Base-by-base conservation (phyloP, 2,113 vertebrate species). In the Nanorana parkeri region DNA sequence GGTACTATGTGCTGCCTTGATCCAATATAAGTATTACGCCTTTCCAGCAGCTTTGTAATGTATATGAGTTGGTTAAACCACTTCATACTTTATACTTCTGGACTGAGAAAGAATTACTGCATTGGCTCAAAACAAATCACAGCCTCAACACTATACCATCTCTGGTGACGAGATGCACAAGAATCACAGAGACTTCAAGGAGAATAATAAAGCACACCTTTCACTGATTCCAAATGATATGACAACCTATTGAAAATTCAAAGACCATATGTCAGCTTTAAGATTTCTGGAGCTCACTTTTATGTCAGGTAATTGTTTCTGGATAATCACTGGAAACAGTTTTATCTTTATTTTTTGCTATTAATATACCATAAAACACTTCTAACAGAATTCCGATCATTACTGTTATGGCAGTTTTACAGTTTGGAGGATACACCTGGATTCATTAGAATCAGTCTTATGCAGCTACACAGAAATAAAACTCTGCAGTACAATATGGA, bases 141-240 rank as follows among this genome's bases (percentile, higher is more conserved):
- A 41, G 26, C n/a, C 19, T 3, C n/a, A 67, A 67, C 36, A 20
- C 19, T 67, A 17, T 20, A 56, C 28, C n/a, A 19, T 58, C 72
- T 32, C 54, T 19, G 7, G 54, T 21, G 28, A 32, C 52, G 24
- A 1, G 24, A 23, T 17, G 16, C 54, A 32, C 19, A 20, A 26
- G 26, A 32, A 60, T 56, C 20, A 56, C 54, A 60, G 51, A 26
- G 55, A 60, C 54, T 32, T 75, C 68, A 52, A 52, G 41, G 47
- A 71, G 47, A 24, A 71, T 71, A 71, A 52, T 54, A 52, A 71
- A 71, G 29, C 32, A 41, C 17, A 5, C 26, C 13, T 68, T 47
- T 36, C 7, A 73, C 69, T 73, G 69, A 73, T 73, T 55, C 28
- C 55, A 55, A 73, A 73, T 29, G 21, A 73, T 24, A 28, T 54